A percentile compares a stretch with the other conserved stretches of the same genome.
Conservation (phyloP, 53 echinoderm and acorn worm genomes). For the Hippasteria phrygiana region DNA sequence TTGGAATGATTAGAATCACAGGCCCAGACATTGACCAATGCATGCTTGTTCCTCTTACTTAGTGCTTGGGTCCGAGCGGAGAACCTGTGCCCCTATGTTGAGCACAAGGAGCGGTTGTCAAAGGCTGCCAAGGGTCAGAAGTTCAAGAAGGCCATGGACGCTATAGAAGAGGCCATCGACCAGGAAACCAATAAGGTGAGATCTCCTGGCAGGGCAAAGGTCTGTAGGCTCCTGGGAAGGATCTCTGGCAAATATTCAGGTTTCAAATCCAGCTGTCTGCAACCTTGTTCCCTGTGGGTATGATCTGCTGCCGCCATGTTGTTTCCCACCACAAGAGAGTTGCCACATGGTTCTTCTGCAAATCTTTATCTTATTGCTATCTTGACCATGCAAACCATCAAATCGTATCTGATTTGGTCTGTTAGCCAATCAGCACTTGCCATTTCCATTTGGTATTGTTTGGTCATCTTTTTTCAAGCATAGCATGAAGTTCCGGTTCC, state of each 20-base stretch:
- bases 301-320: no score
- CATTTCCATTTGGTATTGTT: not conserved
- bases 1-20: not conserved
- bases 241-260: no score
- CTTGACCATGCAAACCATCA: no score
- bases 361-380: no score
- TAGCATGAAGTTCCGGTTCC: not conserved
- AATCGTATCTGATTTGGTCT: no score
- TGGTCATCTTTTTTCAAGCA: not conserved
- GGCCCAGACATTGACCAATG: not conserved
- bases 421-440: no score
- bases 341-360: no score
- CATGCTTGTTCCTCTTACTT: not conserved
- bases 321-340: no score
- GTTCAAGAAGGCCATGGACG: slow-evolving; percentile 90
- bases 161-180: slow-evolving; percentile 88
- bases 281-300: no score
- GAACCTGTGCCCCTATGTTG: slow-evolving; percentile 83
- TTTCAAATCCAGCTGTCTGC: no score
- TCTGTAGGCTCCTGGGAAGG: no score
- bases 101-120: slow-evolving; percentile 83
- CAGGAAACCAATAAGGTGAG: slow-evolving; percentile 83
- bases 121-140: slow-evolving; percentile 94
- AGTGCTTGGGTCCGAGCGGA: slow-evolving; percentile 99
- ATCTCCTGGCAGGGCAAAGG: no score